phyloP scores from a whole-genome alignment of 2,888 invertebrate genomes.

The Parnassius orleans region DNA sequence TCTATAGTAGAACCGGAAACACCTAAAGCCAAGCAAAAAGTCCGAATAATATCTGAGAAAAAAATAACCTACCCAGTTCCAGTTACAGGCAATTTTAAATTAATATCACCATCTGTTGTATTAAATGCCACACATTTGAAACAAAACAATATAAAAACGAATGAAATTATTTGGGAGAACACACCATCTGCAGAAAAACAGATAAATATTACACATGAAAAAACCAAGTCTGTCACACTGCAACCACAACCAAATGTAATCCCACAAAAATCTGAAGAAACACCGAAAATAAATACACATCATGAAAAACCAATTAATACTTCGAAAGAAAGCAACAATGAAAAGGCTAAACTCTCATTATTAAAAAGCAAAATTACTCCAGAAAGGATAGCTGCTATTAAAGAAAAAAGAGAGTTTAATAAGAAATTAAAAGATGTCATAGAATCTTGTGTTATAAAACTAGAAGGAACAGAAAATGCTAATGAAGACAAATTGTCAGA shows the following conservation, averaged over 20 bases:
- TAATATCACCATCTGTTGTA: conserved; percentile 49
- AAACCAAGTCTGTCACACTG: neutral
- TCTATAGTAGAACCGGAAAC: neutral
- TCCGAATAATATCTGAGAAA: conserved; percentile 63
- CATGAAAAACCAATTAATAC: conserved; percentile 6
- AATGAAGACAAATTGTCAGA: conserved; percentile 17
- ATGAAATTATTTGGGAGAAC: conserved; percentile 13
- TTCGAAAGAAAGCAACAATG: neutral
- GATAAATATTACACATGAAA: conserved; percentile 1
- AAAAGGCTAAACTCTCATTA: conserved; percentile 26
- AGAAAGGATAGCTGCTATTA: conserved; percentile 61
- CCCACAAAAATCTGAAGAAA: neutral
- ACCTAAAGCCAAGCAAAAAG: conserved; percentile 37
- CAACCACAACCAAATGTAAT: conserved; percentile 1
- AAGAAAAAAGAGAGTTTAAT: conserved; percentile 67
- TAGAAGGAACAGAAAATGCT: conserved; percentile 28
- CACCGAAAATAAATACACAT: conserved; percentile 9
- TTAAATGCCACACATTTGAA: conserved; percentile 41
- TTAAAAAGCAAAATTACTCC: conserved; percentile 52
- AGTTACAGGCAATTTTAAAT: conserved; percentile 46
- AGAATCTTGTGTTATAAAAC: conserved; percentile 45
- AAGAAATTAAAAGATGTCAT: conserved; percentile 66
- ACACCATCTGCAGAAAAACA: conserved; percentile 23
- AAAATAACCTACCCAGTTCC: conserved; percentile 49
- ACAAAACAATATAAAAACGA: conserved; percentile 26